Conservation (phyloP, 2,888 invertebrate genomes). For the Cordilura impudica region DNA sequence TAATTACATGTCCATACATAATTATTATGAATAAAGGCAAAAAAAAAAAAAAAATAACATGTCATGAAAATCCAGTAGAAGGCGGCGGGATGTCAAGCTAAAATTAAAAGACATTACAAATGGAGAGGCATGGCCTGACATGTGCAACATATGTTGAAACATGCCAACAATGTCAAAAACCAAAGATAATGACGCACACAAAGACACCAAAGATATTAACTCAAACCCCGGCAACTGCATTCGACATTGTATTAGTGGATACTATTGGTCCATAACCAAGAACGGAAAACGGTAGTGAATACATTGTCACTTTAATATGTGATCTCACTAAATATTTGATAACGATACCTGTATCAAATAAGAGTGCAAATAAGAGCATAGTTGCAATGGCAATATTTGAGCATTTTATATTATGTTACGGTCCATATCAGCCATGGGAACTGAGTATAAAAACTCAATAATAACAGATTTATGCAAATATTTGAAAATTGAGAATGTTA, state of each 20-base stretch:
- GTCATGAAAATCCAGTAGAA: too few relatives aligned
- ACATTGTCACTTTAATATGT: conserved; percentile 54
- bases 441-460: conserved; percentile 54
- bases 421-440: too few relatives aligned
- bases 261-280: conserved; percentile 60
- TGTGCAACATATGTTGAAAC: too few relatives aligned
- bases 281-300: conserved; percentile 51
- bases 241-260: conserved; percentile 58
- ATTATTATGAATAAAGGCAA: too few relatives aligned
- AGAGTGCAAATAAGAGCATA: conserved; percentile 53
- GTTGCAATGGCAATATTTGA: conserved; percentile 49
- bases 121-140: too few relatives aligned
- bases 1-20: too few relatives aligned
- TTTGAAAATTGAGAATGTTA: not conserved
- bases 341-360: conserved; percentile 56
- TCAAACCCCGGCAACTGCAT: conserved; percentile 25
- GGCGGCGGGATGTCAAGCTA: too few relatives aligned
- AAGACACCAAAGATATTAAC: conserved; percentile 23
- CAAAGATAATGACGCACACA: not conserved
- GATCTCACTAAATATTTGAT: conserved; percentile 56
- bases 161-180: too few relatives aligned
- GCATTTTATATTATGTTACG: conserved; percentile 61
- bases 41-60: too few relatives aligned
- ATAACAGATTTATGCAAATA: conserved; percentile 27
- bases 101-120: too few relatives aligned